Percentiles rank a stretch among this genome's conserved stretches.
Evolutionary conservation across 2,888 invertebrate genomes (phyloP).

Genomic region (Cephalotes varians): DNA sequence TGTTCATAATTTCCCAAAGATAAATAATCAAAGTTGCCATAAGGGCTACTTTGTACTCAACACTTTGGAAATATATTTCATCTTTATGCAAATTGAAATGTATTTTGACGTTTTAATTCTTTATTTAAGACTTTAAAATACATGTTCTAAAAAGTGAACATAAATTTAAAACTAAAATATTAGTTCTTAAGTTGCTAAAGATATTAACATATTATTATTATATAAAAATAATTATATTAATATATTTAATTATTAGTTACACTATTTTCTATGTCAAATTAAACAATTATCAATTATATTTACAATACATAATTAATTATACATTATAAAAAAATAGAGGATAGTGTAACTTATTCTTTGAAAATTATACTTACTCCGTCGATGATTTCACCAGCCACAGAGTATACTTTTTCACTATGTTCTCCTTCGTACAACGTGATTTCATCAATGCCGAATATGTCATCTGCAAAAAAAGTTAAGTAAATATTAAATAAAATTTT

Average conservation of each 20-base stretch:
- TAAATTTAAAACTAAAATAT: background rate
- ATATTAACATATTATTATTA: conserved; percentile 1
- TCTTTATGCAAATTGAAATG: background rate
- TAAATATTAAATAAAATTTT: background rate
- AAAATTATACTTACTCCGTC: conserved; percentile 92
- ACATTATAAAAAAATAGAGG: no score
- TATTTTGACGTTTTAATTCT: background rate
- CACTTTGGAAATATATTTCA: conserved; percentile 57
- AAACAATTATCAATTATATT: conserved; percentile 12
- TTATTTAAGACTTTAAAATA: background rate
- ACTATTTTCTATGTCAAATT: background rate
- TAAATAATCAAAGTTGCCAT: conserved; percentile 74
- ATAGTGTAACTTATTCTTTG: background rate
- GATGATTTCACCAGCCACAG: conserved; percentile 97
- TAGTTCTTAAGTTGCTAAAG: background rate
- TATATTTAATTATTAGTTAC: background rate
- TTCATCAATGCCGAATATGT: conserved; percentile 97
- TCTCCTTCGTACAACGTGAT: conserved; percentile 95
- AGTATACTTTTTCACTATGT: conserved; percentile 94
- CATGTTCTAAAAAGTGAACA: background rate
- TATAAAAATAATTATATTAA: background rate
- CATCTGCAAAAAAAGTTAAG: conserved; percentile 88
- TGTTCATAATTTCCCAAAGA: conserved; percentile 71
- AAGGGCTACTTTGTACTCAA: conserved; percentile 63
- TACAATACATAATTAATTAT: no score